Percentiles rank a stretch among this genome's conserved stretches.
phyloP scores from a whole-genome alignment of 2,797 vertebrate species.

The Smutsia temminckii region DNA sequence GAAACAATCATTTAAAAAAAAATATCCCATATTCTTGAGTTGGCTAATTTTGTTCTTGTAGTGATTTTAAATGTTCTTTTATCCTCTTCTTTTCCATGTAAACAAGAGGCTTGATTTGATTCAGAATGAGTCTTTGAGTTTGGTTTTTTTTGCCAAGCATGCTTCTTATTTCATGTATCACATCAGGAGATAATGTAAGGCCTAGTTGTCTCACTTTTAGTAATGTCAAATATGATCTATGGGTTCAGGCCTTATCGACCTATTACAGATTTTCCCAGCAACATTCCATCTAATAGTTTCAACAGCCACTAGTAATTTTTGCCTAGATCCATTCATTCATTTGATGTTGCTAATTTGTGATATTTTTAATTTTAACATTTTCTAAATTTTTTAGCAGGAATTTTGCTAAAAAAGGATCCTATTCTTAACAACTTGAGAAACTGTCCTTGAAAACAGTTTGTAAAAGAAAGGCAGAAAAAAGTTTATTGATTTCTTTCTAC shows the following conservation, averaged over 20 bases:
- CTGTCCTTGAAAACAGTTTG: not conserved
- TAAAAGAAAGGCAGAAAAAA: not conserved
- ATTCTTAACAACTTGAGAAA: not conserved
- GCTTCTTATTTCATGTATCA: not conserved
- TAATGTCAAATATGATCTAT: not conserved
- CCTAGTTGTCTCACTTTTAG: not conserved
- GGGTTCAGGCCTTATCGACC: not conserved
- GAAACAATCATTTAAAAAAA: not conserved
- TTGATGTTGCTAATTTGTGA: not conserved
- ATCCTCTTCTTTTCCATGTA: not conserved
- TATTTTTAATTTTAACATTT: not conserved
- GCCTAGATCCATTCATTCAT: not conserved
- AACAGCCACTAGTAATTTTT: not conserved
- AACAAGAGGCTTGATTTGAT: not conserved
- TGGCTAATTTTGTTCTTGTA: not conserved
- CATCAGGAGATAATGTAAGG: not conserved
- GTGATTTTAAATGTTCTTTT: not conserved
- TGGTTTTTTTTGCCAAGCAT: not conserved
- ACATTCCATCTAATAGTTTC: conserved; percentile 4
- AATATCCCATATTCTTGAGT: not conserved
- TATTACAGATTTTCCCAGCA: not conserved
- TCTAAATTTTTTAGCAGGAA: not conserved
- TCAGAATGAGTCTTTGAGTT: not conserved
- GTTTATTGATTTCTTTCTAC: not conserved
- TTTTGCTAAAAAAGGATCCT: not conserved